These are phyloP conservation scores for Columbina picui DNA, from an alignment of 2,113 vertebrate genomes.

Conservation along the genomic window DNA sequence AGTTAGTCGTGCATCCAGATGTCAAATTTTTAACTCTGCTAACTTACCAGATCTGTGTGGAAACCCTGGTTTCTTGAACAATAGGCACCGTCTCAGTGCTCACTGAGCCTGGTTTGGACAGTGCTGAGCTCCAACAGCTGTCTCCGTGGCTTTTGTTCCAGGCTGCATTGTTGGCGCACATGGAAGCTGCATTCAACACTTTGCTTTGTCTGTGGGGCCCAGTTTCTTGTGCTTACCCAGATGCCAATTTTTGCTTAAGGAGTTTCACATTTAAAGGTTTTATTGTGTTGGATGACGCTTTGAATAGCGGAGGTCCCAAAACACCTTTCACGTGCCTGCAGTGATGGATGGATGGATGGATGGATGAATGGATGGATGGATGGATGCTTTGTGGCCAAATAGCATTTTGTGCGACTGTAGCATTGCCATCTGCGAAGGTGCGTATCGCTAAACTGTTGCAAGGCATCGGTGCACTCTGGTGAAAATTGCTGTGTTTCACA, in stretches of 20 bases:
- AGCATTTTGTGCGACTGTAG: background rate
- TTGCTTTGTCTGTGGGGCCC: background rate
- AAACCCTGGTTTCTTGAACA: background rate
- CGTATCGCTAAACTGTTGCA: rapidly evolving
- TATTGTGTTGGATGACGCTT: background rate
- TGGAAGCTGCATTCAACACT: background rate
- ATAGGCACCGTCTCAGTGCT: rapidly evolving
- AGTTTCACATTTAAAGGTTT: background rate
- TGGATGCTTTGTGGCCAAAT: rapidly evolving
- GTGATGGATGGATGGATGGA: background rate
- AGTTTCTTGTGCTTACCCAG: background rate
- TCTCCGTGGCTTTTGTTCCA: background rate
- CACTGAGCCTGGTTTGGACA: background rate
- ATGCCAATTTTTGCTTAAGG: background rate
- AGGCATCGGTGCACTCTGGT: rapidly evolving
- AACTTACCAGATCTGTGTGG: background rate
- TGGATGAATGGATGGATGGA: rapidly evolving
- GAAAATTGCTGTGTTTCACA: background rate
- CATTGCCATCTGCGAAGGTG: background rate
- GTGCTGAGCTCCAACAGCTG: background rate
- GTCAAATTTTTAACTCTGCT: rapidly evolving
- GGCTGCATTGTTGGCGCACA: background rate
- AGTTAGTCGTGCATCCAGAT: background rate
- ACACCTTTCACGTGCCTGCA: background rate
- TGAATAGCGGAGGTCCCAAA: background rate